A percentile compares a stretch with the other conserved stretches of the same genome.
Evolutionary conservation across 1,140 invertebrate species (phyloP).

Genomic region (Conopomorpha cramerella): DNA sequence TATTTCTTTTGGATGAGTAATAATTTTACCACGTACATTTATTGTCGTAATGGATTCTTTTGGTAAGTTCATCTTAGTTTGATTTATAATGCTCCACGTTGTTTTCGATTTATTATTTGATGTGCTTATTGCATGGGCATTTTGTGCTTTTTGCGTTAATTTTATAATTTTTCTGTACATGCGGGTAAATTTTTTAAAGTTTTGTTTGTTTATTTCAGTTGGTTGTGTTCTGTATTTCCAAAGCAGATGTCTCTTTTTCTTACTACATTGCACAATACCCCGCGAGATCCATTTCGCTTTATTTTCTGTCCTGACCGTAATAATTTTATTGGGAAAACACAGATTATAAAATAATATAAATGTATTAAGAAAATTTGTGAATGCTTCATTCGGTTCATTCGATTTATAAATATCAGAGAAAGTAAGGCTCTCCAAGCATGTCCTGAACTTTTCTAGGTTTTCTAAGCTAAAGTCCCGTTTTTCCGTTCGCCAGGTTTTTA

Average conservation of each 20-base stretch:
- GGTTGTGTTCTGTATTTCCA: slow-evolving; percentile 1
- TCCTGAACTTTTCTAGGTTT: slow-evolving; percentile 1
- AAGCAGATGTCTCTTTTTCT: slow-evolving; percentile 2
- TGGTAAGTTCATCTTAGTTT: background rate
- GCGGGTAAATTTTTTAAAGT: slow-evolving; percentile 1
- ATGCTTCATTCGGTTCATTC: slow-evolving; percentile 1
- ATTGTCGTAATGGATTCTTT: slow-evolving; percentile 1
- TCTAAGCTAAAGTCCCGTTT: background rate
- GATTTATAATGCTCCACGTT: too few relatives aligned
- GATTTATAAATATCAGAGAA: background rate
- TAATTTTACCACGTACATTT: background rate
- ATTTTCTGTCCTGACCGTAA: background rate
- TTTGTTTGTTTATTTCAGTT: background rate
- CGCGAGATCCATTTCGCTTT: slow-evolving; percentile 3
- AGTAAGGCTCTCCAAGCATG: background rate
- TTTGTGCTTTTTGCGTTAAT: slow-evolving; percentile 3
- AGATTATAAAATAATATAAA: slow-evolving; percentile 3
- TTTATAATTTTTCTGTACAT: slow-evolving; percentile 3
- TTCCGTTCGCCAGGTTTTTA: background rate
- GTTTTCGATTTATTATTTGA: slow-evolving; percentile 2
- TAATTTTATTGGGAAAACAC: background rate
- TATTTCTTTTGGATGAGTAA: slow-evolving; percentile 1
- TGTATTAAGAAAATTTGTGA: background rate
- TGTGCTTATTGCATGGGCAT: background rate
- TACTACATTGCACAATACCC: slow-evolving; percentile 4